These are phyloP conservation scores for Caenorhabditis wallacei DNA, from an alignment of 2,888 invertebrate genomes.

Conservation along the genomic window DNA sequence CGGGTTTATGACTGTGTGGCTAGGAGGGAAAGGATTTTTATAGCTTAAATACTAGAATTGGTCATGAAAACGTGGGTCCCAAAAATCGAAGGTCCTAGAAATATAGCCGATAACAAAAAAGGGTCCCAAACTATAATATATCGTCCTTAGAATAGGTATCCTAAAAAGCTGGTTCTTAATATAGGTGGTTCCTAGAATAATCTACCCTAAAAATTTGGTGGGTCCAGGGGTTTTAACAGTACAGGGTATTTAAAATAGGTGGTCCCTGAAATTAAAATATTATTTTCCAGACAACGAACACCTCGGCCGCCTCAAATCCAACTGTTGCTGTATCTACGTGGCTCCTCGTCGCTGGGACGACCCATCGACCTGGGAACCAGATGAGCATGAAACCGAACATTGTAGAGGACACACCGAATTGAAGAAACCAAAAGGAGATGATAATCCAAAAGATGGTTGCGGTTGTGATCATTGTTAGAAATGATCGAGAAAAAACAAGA, in stretches of 20 bases:
- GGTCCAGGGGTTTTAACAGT: too few relatives aligned
- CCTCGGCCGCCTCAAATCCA: constrained; percentile 82
- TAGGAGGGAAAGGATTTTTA: too few relatives aligned
- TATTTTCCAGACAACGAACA: constrained; percentile 88
- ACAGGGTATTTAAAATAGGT: background rate
- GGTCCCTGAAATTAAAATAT: background rate
- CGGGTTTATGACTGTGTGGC: too few relatives aligned
- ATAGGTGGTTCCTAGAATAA: too few relatives aligned
- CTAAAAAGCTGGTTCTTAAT: too few relatives aligned
- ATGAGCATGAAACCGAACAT: constrained; percentile 81
- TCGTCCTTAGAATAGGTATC: too few relatives aligned
- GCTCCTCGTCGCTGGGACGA: constrained; percentile 83
- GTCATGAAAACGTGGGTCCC: too few relatives aligned
- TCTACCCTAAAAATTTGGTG: too few relatives aligned
- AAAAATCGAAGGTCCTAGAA: too few relatives aligned
- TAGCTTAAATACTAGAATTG: too few relatives aligned
- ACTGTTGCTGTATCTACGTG: constrained; percentile 83
- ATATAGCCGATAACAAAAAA: too few relatives aligned
- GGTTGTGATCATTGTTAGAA: constrained; percentile 49
- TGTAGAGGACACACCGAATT: constrained; percentile 79
- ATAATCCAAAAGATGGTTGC: constrained; percentile 21
- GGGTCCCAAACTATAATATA: too few relatives aligned
- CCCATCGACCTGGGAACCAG: constrained; percentile 79
- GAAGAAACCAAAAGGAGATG: constrained; percentile 15
- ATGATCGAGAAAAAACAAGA: background rate